These are phyloP conservation scores for Protula sp. DNA, from an alignment of 2,888 invertebrate genomes.

Conservation along the genomic window DNA sequence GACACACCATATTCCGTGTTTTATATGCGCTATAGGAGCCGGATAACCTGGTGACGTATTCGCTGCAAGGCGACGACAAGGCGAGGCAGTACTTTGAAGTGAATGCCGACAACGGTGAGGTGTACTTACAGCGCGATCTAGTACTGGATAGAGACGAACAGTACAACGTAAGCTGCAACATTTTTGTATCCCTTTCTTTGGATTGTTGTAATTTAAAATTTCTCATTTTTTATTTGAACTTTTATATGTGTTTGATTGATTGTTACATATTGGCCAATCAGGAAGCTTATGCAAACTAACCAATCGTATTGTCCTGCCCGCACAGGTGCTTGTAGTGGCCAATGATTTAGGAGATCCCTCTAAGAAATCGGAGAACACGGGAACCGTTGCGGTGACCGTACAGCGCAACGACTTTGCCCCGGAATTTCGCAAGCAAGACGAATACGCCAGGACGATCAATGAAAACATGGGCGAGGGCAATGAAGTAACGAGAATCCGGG, in stretches of 20 bases:
- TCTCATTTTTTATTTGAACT: too few relatives aligned
- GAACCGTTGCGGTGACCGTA: conserved; percentile 31
- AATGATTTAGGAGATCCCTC: conserved; percentile 82
- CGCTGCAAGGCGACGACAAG: conserved; percentile 11
- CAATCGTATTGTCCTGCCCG: too few relatives aligned
- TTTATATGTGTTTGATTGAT: too few relatives aligned
- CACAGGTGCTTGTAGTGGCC: conserved; percentile 66
- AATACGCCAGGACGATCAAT: conserved; percentile 29
- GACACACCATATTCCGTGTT: too few relatives aligned
- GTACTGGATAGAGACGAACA: conserved; percentile 11
- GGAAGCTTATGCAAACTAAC: too few relatives aligned
- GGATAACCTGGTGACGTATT: conserved; percentile 18
- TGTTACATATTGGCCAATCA: too few relatives aligned
- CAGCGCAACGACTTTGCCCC: conserved; percentile 34
- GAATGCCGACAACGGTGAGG: conserved; percentile 13
- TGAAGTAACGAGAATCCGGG: conserved; percentile 23
- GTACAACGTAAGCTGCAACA: conserved; percentile 21
- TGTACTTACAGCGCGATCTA: conserved; percentile 9
- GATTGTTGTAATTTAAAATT: too few relatives aligned
- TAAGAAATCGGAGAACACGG: conserved; percentile 69
- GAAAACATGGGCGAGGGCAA: conserved; percentile 30
- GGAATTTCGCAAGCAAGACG: conserved; percentile 9
- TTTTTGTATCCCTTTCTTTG: too few relatives aligned
- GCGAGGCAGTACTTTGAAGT: conserved; percentile 21
- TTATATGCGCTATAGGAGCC: conserved; percentile 17